These are phyloP conservation scores for Sorex fumeus DNA, from an alignment of 2,113 vertebrate species.

Conservation along the genomic window DNA sequence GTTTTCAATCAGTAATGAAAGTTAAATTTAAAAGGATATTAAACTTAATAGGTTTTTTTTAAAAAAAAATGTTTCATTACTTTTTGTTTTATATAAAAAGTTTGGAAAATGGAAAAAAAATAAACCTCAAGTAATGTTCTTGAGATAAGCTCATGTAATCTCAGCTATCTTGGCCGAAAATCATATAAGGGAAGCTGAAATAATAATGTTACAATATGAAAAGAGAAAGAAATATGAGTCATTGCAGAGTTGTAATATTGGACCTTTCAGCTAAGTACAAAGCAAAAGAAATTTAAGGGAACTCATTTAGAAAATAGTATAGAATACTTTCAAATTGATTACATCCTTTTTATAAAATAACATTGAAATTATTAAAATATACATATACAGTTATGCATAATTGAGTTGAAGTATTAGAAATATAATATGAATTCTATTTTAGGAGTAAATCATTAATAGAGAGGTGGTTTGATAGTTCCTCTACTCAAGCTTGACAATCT, in stretches of 20 bases:
- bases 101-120: constrained; percentile 9
- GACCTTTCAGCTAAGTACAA: background rate
- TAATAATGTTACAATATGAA: constrained; percentile 58
- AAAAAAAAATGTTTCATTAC: no score
- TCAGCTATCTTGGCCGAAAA: constrained; percentile 63
- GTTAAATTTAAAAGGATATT: background rate
- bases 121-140: constrained; percentile 22
- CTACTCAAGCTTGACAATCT: background rate
- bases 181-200: constrained; percentile 64
- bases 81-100: constrained; percentile 38
- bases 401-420: background rate
- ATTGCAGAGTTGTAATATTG: background rate
- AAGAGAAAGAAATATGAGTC: constrained; percentile 64
- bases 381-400: background rate
- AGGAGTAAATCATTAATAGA: constrained; percentile 15
- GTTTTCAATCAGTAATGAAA: constrained; percentile 14
- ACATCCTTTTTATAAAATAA: background rate
- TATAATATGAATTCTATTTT: background rate
- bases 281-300: constrained; percentile 36
- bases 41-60: no score
- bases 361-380: background rate
- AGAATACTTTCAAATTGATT: background rate
- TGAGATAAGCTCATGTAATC: constrained; percentile 65
- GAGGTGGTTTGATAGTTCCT: background rate
- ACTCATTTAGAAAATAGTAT: background rate